A percentile compares a stretch with the other conserved stretches of the same genome.
Conservation (phyloP, 2,888 invertebrate genomes). For the Pandemis heparana region DNA sequence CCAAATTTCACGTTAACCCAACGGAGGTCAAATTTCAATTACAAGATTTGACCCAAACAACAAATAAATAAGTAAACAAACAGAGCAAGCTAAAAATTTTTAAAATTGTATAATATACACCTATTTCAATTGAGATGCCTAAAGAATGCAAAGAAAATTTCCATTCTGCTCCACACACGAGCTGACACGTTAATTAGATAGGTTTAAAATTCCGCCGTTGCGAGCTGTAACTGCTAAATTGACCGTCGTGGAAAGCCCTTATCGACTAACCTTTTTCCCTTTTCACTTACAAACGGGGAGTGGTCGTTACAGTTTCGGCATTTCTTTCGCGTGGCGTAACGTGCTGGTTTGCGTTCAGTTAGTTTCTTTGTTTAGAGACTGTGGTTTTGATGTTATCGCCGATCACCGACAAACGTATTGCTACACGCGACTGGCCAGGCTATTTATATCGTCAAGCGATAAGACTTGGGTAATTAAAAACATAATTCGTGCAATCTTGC, state of each 20-base stretch:
- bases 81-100: no score
- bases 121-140: neutral
- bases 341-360: slow-evolving; percentile 54
- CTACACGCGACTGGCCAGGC: slow-evolving; percentile 57
- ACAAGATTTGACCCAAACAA: no score
- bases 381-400: slow-evolving; percentile 55
- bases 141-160: neutral
- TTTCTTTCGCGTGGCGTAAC: slow-evolving; percentile 49
- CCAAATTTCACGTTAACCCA: no score
- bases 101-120: no score
- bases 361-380: slow-evolving; percentile 48
- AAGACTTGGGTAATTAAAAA: slow-evolving; percentile 58
- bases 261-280: slow-evolving; percentile 65
- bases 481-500: slow-evolving; percentile 55
- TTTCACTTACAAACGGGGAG: slow-evolving; percentile 50
- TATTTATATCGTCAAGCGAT: slow-evolving; percentile 57
- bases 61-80: no score
- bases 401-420: slow-evolving; percentile 52
- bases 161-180: neutral
- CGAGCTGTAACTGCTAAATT: slow-evolving; percentile 58
- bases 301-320: slow-evolving; percentile 54
- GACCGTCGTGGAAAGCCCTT: slow-evolving; percentile 62
- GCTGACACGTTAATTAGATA: slow-evolving; percentile 38
- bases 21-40: no score
- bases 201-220: slow-evolving; percentile 57